phyloP scores from a whole-genome alignment of 2,888 invertebrate species.

The Sisyra terminalis region DNA sequence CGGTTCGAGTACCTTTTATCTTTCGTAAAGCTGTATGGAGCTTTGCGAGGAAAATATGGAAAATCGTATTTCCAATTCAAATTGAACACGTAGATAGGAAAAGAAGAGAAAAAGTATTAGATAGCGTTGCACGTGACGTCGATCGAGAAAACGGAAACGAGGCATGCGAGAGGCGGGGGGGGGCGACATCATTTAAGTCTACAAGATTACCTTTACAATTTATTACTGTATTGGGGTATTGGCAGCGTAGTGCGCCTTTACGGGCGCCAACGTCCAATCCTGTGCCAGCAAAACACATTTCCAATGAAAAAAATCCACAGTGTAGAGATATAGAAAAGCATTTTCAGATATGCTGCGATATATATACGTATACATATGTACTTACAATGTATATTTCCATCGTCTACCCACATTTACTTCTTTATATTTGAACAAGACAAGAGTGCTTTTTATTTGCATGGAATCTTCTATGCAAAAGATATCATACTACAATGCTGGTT shows the following conservation, averaged over 20 bases:
- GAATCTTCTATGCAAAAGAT: too few relatives aligned
- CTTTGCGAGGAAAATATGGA: conserved; percentile 3
- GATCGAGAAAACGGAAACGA: background rate
- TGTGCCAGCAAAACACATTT: conserved; percentile 1
- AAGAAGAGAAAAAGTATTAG: conserved; percentile 1
- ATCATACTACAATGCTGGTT: too few relatives aligned
- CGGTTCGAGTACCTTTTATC: background rate
- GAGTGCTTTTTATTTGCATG: too few relatives aligned
- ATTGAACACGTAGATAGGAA: conserved; percentile 5
- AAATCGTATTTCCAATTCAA: conserved; percentile 6
- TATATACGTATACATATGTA: conserved; percentile 1
- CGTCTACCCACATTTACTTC: too few relatives aligned
- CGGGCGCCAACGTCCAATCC: background rate
- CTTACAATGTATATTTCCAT: background rate
- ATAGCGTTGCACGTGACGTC: too few relatives aligned
- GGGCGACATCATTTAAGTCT: conserved; percentile 6
- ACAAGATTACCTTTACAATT: conserved; percentile 8
- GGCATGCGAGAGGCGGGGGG: background rate
- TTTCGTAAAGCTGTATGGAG: background rate
- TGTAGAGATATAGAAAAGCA: background rate
- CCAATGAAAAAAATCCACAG: background rate
- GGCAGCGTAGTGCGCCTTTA: background rate
- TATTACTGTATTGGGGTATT: conserved; percentile 6
- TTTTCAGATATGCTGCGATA: background rate
- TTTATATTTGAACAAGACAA: too few relatives aligned